Conservation (phyloP, 2,888 invertebrate species). For the Cyclophora albipunctata region DNA sequence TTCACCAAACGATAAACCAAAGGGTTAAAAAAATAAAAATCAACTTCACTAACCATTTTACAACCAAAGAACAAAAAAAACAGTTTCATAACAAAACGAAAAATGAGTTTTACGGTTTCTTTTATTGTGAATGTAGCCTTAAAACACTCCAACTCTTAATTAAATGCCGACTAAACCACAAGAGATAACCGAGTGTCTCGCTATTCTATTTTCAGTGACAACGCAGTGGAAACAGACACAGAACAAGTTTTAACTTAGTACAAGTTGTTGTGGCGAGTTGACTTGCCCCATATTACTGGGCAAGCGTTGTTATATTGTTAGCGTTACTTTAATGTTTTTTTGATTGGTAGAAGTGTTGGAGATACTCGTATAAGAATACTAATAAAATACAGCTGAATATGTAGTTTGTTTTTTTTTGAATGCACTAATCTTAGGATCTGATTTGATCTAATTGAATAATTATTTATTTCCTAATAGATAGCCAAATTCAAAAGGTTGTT, state of each 20-base stretch:
- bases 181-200: constrained; percentile 35
- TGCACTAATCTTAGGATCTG: no score
- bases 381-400: no score
- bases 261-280: constrained; percentile 35
- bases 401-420: no score
- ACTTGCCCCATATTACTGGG: constrained; percentile 20
- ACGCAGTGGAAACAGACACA: constrained; percentile 22
- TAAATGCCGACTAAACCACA: constrained; percentile 32
- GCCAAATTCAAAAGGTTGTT: no score
- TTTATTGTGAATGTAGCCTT: constrained; percentile 3
- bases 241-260: constrained; percentile 39
- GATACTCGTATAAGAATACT: no score
- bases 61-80: no score
- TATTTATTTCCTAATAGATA: no score
- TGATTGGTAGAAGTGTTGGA: constrained; percentile 6
- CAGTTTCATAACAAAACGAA: neutral
- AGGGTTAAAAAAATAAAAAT: no score
- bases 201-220: constrained; percentile 38
- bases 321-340: constrained; percentile 19
- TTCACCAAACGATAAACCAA: no score
- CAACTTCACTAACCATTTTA: no score
- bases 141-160: constrained; percentile 30
- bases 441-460: no score
- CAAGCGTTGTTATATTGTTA: constrained; percentile 29
- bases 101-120: neutral